phyloP scores from a whole-genome alignment of 2,797 vertebrate genomes.

The Coracias cyanogaster region DNA sequence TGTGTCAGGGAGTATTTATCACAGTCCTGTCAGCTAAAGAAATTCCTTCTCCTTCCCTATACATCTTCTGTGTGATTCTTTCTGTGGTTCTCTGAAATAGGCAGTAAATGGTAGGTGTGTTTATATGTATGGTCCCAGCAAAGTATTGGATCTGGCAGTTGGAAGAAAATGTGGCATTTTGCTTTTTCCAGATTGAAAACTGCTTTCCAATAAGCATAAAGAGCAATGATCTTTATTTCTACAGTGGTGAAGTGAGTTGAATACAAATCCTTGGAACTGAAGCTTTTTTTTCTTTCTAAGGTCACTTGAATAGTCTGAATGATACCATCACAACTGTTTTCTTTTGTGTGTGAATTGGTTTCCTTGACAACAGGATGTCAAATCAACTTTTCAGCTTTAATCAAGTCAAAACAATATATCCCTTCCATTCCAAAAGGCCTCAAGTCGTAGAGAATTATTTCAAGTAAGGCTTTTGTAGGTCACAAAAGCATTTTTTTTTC shows the following conservation, averaged over 20 bases:
- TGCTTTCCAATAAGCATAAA: slow-evolving; percentile 69
- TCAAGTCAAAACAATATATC: slow-evolving; percentile 80
- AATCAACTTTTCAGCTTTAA: slow-evolving; percentile 80
- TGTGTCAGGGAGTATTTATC: neutral
- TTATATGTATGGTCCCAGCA: neutral
- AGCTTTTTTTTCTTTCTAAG: slow-evolving; percentile 69
- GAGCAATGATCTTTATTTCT: slow-evolving; percentile 71
- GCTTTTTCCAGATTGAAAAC: slow-evolving; percentile 59
- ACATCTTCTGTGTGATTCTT: neutral
- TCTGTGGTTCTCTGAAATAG: neutral
- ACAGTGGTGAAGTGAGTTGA: slow-evolving; percentile 55
- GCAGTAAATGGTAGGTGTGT: slow-evolving; percentile 33
- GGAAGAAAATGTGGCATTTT: slow-evolving; percentile 57
- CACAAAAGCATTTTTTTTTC: slow-evolving; percentile 36
- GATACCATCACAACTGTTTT: slow-evolving; percentile 75
- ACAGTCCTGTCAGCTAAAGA: neutral
- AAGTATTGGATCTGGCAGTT: slow-evolving; percentile 47
- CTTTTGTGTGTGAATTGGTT: slow-evolving; percentile 75
- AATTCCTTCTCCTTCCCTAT: neutral
- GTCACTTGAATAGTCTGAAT: slow-evolving; percentile 77
- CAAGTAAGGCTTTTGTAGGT: slow-evolving; percentile 71
- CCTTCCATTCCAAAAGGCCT: slow-evolving; percentile 75
- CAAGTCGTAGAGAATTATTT: slow-evolving; percentile 74
- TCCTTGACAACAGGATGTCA: slow-evolving; percentile 80
- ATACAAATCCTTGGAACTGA: slow-evolving; percentile 65